Conservation (phyloP, 1,140 invertebrate species). For the Oedothorax gibbosus region DNA sequence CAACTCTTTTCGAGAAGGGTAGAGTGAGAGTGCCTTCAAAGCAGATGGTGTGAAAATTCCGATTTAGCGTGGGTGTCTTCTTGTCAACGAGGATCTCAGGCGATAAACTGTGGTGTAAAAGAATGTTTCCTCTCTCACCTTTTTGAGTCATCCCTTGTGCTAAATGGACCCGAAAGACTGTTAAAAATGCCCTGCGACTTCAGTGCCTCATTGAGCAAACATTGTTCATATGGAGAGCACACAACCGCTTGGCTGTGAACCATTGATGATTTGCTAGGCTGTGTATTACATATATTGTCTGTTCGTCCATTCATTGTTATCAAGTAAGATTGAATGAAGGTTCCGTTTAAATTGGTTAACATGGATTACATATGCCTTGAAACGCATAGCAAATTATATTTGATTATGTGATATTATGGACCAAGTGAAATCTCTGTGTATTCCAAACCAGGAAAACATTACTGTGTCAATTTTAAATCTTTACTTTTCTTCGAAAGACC, state of each 20-base stretch:
- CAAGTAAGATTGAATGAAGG: no score
- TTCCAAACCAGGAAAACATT: no score
- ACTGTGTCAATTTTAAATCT: no score
- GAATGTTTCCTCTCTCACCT: conserved; percentile 27
- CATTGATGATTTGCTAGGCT: not conserved
- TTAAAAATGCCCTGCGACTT: conserved; percentile 13
- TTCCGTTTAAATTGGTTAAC: no score
- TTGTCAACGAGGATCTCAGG: conserved; percentile 34
- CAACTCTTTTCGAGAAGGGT: not conserved
- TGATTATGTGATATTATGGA: no score
- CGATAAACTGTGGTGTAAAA: conserved; percentile 12
- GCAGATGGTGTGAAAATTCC: conserved; percentile 38
- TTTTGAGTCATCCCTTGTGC: conserved; percentile 10
- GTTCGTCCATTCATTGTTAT: no score
- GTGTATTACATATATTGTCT: no score
- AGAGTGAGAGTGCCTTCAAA: conserved; percentile 10
- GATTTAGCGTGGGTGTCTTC: conserved; percentile 34
- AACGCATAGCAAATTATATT: no score
- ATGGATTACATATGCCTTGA: no score
- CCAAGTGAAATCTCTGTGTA: no score
- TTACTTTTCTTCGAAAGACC: no score
- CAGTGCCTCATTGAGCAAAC: not conserved
- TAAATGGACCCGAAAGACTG: conserved; percentile 10
- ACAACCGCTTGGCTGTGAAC: not conserved
- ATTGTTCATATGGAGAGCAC: not conserved